Evolutionary conservation across 2,888 invertebrate genomes (phyloP).

Genomic region (Norana najaformis): DNA sequence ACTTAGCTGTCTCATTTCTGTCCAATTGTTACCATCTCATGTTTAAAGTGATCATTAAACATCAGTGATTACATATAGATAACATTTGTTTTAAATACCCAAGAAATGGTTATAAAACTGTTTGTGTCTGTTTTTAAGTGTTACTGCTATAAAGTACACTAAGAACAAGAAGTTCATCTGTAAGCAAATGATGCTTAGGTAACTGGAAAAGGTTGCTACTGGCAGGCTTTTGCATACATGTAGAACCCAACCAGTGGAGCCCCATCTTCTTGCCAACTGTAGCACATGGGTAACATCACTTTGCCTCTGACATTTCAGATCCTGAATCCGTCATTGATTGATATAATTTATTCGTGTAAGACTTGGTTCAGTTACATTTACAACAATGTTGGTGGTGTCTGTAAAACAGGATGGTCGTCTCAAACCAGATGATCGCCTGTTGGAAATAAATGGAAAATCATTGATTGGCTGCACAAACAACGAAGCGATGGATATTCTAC

Average conservation of each 20-base stretch:
- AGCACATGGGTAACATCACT: too few species aligned
- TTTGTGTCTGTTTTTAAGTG: too few species aligned
- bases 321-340: too few species aligned
- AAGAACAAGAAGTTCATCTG: too few species aligned
- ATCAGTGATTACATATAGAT: neutral
- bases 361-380: neutral
- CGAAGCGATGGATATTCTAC: neutral
- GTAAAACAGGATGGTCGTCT: neutral
- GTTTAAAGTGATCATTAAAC: neutral
- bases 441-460: neutral
- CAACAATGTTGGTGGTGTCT: neutral
- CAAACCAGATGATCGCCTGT: neutral
- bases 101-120: too few species aligned
- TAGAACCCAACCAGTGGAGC: too few species aligned
- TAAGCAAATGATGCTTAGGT: too few species aligned
- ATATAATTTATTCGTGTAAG: neutral
- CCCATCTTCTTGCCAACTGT: neutral
- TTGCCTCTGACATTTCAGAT: too few species aligned
- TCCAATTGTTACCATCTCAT: neutral
- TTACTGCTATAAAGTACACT: too few species aligned
- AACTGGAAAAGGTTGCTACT: too few species aligned
- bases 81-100: neutral
- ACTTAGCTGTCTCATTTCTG: neutral
- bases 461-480: conserved; percentile 10
- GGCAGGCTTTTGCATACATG: too few species aligned